These are phyloP conservation scores for Hippocampus kuda DNA, from an alignment of 2,797 vertebrate genomes.

Conservation along the genomic window DNA sequence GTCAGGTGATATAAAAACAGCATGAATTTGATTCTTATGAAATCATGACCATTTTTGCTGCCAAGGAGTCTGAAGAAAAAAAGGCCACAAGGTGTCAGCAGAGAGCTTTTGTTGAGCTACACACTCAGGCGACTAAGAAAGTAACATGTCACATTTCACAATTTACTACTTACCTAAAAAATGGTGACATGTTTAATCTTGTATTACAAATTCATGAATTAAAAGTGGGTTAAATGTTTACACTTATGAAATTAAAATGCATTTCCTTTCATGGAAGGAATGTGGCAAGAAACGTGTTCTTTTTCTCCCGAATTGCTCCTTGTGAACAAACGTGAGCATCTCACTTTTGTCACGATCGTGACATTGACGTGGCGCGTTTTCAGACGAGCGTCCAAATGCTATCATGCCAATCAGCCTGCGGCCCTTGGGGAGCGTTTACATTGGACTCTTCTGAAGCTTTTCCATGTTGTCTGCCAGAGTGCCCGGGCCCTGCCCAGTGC, in stretches of 20 bases:
- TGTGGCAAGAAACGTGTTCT: neutral
- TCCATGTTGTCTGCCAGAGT: conserved; percentile 43
- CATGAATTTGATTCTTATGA: neutral
- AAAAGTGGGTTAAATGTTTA: too few relatives aligned
- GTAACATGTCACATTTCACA: neutral
- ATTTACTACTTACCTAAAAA: neutral
- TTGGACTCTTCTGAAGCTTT: conserved; percentile 33
- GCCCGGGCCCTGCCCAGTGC: conserved; percentile 25
- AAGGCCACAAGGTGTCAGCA: conserved; percentile 33
- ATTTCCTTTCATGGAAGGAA: neutral
- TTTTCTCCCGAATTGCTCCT: neutral
- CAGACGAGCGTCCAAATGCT: conserved; percentile 20
- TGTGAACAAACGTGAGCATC: neutral
- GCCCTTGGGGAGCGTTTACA: conserved; percentile 19
- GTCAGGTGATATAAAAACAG: neutral
- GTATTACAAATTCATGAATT: too few relatives aligned
- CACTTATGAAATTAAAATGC: neutral
- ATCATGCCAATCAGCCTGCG: conserved; percentile 4
- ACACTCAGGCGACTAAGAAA: neutral
- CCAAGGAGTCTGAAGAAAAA: neutral
- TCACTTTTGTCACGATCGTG: neutral
- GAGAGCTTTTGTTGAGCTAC: neutral
- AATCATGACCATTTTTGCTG: neutral
- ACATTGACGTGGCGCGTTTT: conserved; percentile 4
- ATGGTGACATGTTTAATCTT: too few relatives aligned